Evolutionary conservation across 2,113 vertebrate genomes (phyloP).

Genomic region (Nycticryphes semicollaris): DNA sequence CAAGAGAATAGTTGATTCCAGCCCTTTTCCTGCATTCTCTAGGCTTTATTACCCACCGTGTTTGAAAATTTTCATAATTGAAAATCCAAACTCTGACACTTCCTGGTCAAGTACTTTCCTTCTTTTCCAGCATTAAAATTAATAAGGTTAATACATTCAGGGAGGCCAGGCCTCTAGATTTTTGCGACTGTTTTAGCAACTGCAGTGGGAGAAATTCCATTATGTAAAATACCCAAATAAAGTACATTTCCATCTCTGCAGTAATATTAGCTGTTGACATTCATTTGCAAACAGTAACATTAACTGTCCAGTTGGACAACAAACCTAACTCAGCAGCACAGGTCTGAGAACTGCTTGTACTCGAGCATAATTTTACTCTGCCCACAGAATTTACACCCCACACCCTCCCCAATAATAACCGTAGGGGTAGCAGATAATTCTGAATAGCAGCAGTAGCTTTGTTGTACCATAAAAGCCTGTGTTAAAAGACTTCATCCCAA

Average conservation of each 20-base stretch:
- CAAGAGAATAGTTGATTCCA: not conserved
- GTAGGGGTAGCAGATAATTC: not conserved
- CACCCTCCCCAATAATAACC: no score
- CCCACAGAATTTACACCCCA: no score
- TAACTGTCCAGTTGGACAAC: not conserved
- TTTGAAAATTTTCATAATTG: not conserved
- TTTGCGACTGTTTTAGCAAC: not conserved
- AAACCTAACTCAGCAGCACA: not conserved
- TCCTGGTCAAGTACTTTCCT: not conserved
- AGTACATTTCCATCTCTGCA: not conserved
- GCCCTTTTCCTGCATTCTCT: not conserved
- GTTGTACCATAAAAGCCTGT: not conserved
- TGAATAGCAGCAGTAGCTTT: not conserved
- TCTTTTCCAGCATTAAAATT: not conserved
- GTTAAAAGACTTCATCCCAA: not conserved
- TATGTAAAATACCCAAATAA: not conserved
- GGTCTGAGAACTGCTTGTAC: not conserved
- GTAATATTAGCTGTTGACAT: not conserved
- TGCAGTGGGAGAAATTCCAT: not conserved
- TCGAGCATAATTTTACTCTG: not conserved
- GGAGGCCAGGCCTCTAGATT: not conserved
- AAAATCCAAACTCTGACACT: not conserved
- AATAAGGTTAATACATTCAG: not conserved
- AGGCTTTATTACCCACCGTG: not conserved
- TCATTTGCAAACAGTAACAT: not conserved